These are phyloP conservation scores for Tiliacea aurago DNA, from an alignment of 2,888 invertebrate genomes.

Conservation along the genomic window DNA sequence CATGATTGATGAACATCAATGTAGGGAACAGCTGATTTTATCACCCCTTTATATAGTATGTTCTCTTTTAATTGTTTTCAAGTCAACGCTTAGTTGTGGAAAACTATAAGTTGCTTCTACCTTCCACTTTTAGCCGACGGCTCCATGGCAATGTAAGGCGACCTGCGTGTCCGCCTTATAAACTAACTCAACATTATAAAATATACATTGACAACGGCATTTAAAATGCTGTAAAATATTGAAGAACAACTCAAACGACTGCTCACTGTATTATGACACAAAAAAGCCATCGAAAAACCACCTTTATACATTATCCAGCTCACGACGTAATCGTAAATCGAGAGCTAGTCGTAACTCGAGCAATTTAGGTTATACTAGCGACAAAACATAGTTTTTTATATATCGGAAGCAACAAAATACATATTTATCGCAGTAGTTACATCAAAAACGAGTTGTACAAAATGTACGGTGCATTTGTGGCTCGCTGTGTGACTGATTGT, in stretches of 20 bases:
- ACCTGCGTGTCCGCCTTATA: neutral
- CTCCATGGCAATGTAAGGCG: neutral
- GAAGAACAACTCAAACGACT: constrained; percentile 32
- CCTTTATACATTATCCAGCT: constrained; percentile 40
- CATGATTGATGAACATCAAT: neutral
- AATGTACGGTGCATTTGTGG: constrained; percentile 53
- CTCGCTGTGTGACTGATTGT: constrained; percentile 62
- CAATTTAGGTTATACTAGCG: constrained; percentile 50
- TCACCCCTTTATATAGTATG: neutral
- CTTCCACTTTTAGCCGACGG: neutral
- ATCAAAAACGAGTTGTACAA: constrained; percentile 52
- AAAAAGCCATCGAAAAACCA: constrained; percentile 18
- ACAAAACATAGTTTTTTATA: constrained; percentile 47
- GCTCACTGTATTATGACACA: neutral
- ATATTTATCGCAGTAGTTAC: constrained; percentile 63
- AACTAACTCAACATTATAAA: constrained; percentile 27
- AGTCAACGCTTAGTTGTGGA: neutral
- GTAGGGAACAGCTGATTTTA: neutral
- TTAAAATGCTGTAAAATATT: constrained; percentile 24
- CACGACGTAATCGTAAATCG: constrained; percentile 44
- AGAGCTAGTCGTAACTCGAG: constrained; percentile 44
- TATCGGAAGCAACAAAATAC: constrained; percentile 57
- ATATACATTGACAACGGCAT: constrained; percentile 15
- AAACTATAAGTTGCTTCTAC: neutral
- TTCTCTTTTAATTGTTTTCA: too few species aligned